These are phyloP conservation scores for Apotomis betuletana DNA, from an alignment of 2,888 invertebrate genomes.

Conservation along the genomic window DNA sequence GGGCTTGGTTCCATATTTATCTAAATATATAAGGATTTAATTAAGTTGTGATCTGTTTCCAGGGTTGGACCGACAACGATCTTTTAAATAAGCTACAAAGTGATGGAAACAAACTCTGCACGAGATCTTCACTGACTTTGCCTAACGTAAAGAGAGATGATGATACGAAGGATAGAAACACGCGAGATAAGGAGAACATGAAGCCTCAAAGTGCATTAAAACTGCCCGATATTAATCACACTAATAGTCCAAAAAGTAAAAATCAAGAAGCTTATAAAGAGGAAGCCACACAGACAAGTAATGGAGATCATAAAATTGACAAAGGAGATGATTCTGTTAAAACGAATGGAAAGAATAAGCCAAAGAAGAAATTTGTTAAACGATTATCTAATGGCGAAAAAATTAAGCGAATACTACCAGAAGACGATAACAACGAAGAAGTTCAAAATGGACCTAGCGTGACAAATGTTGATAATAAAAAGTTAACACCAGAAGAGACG, in stretches of 20 bases:
- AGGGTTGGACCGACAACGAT: constrained; percentile 80
- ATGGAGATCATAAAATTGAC: constrained; percentile 37
- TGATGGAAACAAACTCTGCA: constrained; percentile 57
- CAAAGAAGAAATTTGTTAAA: constrained; percentile 66
- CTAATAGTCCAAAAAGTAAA: constrained; percentile 50
- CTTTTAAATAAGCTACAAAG: constrained; percentile 67
- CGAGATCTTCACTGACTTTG: constrained; percentile 78
- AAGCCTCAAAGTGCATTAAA: constrained; percentile 60
- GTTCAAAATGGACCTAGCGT: constrained; percentile 41
- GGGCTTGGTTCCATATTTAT: too few species aligned
- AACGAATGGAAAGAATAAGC: constrained; percentile 54
- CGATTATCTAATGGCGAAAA: constrained; percentile 67
- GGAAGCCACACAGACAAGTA: constrained; percentile 44
- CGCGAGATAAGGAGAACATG: constrained; percentile 59
- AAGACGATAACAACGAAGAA: constrained; percentile 54
- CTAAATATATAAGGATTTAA: neutral
- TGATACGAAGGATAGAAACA: constrained; percentile 56
- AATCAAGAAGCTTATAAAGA: constrained; percentile 48
- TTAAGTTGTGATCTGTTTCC: constrained; percentile 26
- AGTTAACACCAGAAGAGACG: constrained; percentile 70
- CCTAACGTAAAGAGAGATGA: constrained; percentile 80
- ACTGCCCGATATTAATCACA: constrained; percentile 66
- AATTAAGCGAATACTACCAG: constrained; percentile 57
- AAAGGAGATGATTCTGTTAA: constrained; percentile 32
- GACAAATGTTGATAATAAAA: constrained; percentile 54